These are phyloP conservation scores for Lamellibrachia columna DNA, from an alignment of 2,888 invertebrate genomes.

Conservation along the genomic window DNA sequence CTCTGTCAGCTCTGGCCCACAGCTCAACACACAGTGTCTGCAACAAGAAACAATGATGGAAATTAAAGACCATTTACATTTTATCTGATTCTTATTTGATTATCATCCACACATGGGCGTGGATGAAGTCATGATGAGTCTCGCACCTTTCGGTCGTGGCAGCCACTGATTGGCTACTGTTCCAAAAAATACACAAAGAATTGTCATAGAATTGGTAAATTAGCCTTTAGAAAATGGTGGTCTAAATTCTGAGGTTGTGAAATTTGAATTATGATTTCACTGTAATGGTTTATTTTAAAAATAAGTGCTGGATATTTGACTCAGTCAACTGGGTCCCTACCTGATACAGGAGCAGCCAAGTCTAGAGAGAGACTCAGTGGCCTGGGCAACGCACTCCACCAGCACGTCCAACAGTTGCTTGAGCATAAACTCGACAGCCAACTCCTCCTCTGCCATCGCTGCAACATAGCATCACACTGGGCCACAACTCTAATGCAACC, in stretches of 20 bases:
- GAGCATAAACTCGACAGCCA: constrained; percentile 77
- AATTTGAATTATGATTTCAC: background rate
- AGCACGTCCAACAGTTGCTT: constrained; percentile 86
- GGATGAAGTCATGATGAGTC: too few species aligned
- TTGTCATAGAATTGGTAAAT: too few species aligned
- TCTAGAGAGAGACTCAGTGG: constrained; percentile 88
- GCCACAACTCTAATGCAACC: background rate
- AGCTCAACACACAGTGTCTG: constrained; percentile 75
- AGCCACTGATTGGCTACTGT: too few species aligned
- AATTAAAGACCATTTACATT: background rate
- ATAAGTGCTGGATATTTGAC: background rate
- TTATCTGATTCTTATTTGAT: too few species aligned
- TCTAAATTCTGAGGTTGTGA: background rate
- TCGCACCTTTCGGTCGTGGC: too few species aligned
- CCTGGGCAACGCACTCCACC: constrained; percentile 89
- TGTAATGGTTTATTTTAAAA: background rate
- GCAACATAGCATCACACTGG: background rate
- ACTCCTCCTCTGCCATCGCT: background rate
- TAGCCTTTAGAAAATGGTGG: background rate
- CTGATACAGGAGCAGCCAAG: constrained; percentile 90
- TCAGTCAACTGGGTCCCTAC: constrained; percentile 55
- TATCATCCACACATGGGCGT: too few species aligned
- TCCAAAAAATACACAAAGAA: too few species aligned
- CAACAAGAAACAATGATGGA: constrained; percentile 20
- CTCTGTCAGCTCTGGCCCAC: constrained; percentile 77